Evolutionary conservation across 2,113 vertebrate species (phyloP), one percentile per base, ranked within the genome.

Genomic region (Hystrix brachyura): DNA sequence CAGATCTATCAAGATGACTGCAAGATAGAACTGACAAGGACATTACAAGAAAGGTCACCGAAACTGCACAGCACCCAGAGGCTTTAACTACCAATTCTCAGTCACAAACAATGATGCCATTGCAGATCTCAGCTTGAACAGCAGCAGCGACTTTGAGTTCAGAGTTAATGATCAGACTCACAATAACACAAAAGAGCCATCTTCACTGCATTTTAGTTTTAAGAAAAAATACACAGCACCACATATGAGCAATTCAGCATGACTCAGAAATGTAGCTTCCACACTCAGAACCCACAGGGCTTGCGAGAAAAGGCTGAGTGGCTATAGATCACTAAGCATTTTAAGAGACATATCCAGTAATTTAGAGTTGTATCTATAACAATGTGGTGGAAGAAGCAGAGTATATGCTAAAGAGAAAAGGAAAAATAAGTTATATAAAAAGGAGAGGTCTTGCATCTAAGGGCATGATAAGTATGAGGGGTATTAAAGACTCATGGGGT

Each of bases 1-100:
- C 57, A 84, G 64, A n/a, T 9, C 87, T 65, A 83, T 29, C 5
- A 74, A 94, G 76, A 93, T 90, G n/a, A 87, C 90, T 84, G 89
- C 43, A 59, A 84, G 69, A 17, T 57, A 27, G 4, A 96, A 62
- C 14, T 17, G 43, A 84, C 76, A 84, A 95, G 46, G 19, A 34
- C 48, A 29, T 84, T 91, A 19, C 17, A 71, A 25, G 29, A 51
- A 90, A 88, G 62, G 57, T 67, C 86, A 46, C 1, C 88, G 81
- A 48, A 80, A 80, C 29, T 84, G 19, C 18, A 48, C 4, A 94
- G 34, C 78, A 25, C 88, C 17, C 65, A 93, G 80, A 55, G n/a
- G 27, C 46, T 91, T 81, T 79, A 90, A 65, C 78, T 82, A 72
- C 29, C 34, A 95, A 55, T 87, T 76, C 59, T 46, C 13, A 76